phyloP scores from a whole-genome alignment of 1,140 invertebrate species.

The Aplysia californica region DNA sequence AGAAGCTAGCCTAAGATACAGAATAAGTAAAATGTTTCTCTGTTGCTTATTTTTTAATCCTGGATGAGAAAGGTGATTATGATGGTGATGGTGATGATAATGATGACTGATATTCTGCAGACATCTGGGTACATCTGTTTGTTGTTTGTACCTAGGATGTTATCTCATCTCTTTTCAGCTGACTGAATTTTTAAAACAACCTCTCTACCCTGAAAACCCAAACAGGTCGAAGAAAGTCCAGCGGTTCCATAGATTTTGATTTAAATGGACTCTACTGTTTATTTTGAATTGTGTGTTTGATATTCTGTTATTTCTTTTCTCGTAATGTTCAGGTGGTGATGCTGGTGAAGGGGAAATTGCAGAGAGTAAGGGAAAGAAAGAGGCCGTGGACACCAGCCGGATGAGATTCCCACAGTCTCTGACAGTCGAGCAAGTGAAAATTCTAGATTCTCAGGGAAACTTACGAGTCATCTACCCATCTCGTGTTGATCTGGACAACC shows the following conservation, averaged over 20 bases:
- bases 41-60: no score
- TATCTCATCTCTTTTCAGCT: neutral
- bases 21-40: no score
- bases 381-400: conserved; percentile 5
- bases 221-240: no score
- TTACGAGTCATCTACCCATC: conserved; percentile 83
- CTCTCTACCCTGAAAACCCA: neutral
- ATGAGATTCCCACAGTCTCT: conserved; percentile 56
- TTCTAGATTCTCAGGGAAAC: conserved; percentile 77
- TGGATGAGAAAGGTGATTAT: no score
- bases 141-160: no score
- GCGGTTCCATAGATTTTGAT: no score
- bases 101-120: no score
- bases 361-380: conserved; percentile 2
- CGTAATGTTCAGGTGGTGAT: neutral
- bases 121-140: no score
- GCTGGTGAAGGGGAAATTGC: neutral
- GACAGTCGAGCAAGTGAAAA: conserved; percentile 76
- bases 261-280: no score
- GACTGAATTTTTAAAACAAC: neutral
- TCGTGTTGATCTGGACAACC: conserved; percentile 73
- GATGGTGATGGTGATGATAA: no score
- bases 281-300: neutral
- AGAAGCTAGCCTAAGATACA: no score
- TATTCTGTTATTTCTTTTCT: neutral